phyloP scores from a whole-genome alignment of 2,797 vertebrate species.

The Sebastes oblongus region DNA sequence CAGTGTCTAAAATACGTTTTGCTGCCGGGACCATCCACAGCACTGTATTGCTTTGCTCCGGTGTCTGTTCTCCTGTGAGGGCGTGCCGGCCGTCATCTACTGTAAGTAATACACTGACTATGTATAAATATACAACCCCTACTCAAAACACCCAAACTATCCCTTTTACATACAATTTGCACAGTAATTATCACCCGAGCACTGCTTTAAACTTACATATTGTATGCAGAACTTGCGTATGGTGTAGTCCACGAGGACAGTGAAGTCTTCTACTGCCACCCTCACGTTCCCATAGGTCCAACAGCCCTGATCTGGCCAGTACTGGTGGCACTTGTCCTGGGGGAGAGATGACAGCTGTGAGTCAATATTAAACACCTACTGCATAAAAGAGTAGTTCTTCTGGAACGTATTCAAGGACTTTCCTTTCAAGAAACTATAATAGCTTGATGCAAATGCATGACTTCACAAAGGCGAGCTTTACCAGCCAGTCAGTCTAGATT shows the following conservation, averaged over 20 bases:
- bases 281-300: slow-evolving; percentile 93
- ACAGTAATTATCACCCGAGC: neutral
- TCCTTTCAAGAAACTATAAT: neutral
- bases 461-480: neutral
- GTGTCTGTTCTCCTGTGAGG: rapidly evolving
- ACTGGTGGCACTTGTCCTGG: slow-evolving; percentile 96
- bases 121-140: no score
- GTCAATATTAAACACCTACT: neutral
- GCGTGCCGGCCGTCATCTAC: neutral
- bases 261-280: slow-evolving; percentile 92
- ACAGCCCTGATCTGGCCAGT: slow-evolving; percentile 98
- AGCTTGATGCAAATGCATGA: neutral
- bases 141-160: no score
- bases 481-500: slow-evolving; percentile 53
- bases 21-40: neutral
- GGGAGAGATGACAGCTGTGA: neutral
- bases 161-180: neutral
- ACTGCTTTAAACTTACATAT: slow-evolving; percentile 80
- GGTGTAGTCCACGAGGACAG: slow-evolving; percentile 95
- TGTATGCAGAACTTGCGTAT: slow-evolving; percentile 97
- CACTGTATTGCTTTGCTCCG: neutral
- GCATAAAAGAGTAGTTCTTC: neutral
- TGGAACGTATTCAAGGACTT: neutral
- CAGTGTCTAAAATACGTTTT: neutral
- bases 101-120: neutral